Base-by-base conservation (phyloP, 2,888 invertebrate genomes). In the Ashinkailepas kermadecensis region DNA sequence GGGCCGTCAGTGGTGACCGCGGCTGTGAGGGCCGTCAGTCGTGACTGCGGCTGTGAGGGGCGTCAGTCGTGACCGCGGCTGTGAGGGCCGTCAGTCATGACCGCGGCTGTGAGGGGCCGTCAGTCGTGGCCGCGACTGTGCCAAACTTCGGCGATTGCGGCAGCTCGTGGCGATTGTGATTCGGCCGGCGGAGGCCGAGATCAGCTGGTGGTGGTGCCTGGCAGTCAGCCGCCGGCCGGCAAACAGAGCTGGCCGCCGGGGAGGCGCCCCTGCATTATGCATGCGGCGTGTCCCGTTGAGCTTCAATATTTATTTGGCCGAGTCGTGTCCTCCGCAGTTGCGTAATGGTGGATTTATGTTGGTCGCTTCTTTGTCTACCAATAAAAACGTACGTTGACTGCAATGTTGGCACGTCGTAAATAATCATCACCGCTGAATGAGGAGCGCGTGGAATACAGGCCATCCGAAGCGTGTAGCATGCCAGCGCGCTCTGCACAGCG, bases 261-360 rank as follows among this genome's bases (percentile, higher is more conserved):
- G 39, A 25, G 13, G 3, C 15, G 11, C 1, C 9, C 3, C n/a
- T 39, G 9, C 74, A 74, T 74, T 54, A 54, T 74, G 74, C 54
- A 74, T 74, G 74, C 70, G 39, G 70, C 74, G 67, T 21, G 74
- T 11, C 18, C 54, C 74, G 39, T 39, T 74, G 74, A 3, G 11
- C 54, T 39, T 21, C 18, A 74, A 54, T 54, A 74, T 74, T 74
- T 74, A 74, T 74, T 21, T 54, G 74, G 11, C 54, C 15, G 74
- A 8, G 8, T 23, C 13, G 54, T 74, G 54, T 74, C 74, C 74
- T 54, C 8, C 7, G 21, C 23, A 7, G 18, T 74, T 74, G 74
- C 74, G 54, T 54, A 54, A 74, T 74, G 74, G 74, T 18, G 8
- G 74, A 74, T 12, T 74, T 74, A 74, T 74, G 74, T 74, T 9